Percentiles rank a stretch among this genome's conserved stretches.
Evolutionary conservation across 2,797 vertebrate species (phyloP).

Genomic region (Myoxocephalus aenaeus): DNA sequence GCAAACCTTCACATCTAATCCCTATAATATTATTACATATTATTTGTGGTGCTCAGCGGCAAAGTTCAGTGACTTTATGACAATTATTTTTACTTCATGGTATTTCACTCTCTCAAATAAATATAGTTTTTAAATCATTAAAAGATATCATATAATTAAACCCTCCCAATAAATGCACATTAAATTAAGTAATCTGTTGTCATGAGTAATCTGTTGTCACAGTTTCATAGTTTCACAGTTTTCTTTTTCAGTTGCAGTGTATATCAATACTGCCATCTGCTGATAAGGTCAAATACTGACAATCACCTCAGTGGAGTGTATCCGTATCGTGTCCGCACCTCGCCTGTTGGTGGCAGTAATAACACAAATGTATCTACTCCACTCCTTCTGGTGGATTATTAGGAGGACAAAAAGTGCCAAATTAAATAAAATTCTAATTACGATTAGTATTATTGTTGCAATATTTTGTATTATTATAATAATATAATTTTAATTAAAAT

Average conservation of each 20-base stretch:
- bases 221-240: neutral
- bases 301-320: neutral
- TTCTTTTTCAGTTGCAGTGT: neutral
- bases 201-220: neutral
- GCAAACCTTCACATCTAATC: constrained; percentile 10
- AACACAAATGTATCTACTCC: neutral
- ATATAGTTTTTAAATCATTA: neutral
- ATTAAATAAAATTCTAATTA: neutral
- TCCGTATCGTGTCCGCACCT: neutral
- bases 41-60: neutral
- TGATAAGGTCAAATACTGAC: constrained; percentile 48
- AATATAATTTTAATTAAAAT: too few relatives aligned
- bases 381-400: neutral
- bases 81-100: neutral
- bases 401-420: neutral
- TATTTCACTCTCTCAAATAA: neutral
- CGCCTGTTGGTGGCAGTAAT: constrained; percentile 38
- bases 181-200: constrained; percentile 1
- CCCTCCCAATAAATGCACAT: neutral
- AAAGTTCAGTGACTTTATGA: neutral
- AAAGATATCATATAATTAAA: neutral
- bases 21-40: neutral
- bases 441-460: neutral
- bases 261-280: constrained; percentile 74
- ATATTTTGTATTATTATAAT: too few relatives aligned